Conservation (phyloP, 2,888 invertebrate genomes). For the Drosophila barbarae region DNA sequence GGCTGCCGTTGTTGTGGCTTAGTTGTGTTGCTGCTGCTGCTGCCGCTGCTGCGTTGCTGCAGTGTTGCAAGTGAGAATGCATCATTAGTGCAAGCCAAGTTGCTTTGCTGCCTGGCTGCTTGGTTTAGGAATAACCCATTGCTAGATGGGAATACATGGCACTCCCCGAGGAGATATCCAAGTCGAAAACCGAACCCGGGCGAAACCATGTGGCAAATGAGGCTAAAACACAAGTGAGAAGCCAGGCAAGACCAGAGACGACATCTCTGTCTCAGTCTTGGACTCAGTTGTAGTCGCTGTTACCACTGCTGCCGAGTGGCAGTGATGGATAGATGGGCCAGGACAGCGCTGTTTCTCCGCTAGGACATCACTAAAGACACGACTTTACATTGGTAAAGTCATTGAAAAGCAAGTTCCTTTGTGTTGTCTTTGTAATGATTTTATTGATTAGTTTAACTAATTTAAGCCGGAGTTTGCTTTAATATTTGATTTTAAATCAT, state of each 20-base stretch:
- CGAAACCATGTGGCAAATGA: slow-evolving; percentile 64
- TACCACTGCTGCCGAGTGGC: slow-evolving; percentile 40
- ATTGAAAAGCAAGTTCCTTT: too few relatives aligned
- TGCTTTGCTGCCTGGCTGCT: slow-evolving; percentile 27
- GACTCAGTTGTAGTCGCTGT: slow-evolving; percentile 3
- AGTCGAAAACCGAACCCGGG: neutral
- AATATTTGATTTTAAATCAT: too few relatives aligned
- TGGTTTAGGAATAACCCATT: slow-evolving; percentile 32
- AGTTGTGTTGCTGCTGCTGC: slow-evolving; percentile 20
- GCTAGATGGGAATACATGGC: slow-evolving; percentile 40
- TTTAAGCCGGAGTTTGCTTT: neutral
- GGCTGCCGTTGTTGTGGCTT: slow-evolving; percentile 21
- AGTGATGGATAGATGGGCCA: slow-evolving; percentile 49
- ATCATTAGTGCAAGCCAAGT: slow-evolving; percentile 56
- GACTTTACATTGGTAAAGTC: neutral
- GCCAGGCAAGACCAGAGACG: slow-evolving; percentile 27
- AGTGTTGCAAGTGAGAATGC: slow-evolving; percentile 48
- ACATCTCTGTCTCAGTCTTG: slow-evolving; percentile 1
- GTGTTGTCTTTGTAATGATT: neutral
- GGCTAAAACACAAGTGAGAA: slow-evolving; percentile 59
- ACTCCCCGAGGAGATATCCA: slow-evolving; percentile 12
- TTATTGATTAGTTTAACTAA: neutral
- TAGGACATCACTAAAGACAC: neutral
- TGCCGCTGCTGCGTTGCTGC: slow-evolving; percentile 4
- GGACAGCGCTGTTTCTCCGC: slow-evolving; percentile 3